Percentiles rank a stretch among this genome's conserved stretches.
Conservation (phyloP, 2,113 vertebrate genomes). For the Daphoenositta chrysoptera region DNA sequence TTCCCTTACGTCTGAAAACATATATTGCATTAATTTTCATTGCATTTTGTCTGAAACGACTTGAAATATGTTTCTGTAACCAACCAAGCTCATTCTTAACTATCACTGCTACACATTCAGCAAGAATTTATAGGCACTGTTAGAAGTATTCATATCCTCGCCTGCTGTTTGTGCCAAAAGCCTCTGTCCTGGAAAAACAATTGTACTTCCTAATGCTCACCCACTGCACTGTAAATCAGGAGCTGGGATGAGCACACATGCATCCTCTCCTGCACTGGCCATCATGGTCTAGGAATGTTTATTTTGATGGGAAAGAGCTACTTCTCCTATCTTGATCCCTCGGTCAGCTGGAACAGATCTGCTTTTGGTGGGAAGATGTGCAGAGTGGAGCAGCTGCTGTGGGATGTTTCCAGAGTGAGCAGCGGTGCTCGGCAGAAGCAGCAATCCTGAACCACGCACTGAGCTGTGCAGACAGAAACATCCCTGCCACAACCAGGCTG, state of each 20-base stretch:
- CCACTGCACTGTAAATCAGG: neutral
- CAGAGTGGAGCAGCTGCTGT: neutral
- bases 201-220: neutral
- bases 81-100: neutral
- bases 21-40: neutral
- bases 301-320: neutral
- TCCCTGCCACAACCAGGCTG: neutral
- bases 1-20: neutral
- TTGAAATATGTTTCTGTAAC: neutral
- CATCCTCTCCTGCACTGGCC: neutral
- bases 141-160: neutral
- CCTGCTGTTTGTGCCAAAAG: neutral
- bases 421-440: neutral
- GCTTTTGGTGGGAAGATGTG: neutral
- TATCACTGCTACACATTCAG: neutral
- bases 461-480: neutral
- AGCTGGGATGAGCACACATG: neutral
- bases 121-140: conserved; percentile 3
- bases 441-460: neutral
- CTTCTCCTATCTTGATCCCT: neutral
- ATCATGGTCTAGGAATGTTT: neutral
- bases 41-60: neutral
- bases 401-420: neutral
- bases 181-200: neutral
- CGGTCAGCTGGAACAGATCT: neutral